Evolutionary conservation across 2,113 vertebrate species (phyloP).

Genomic region (Ia io): DNA sequence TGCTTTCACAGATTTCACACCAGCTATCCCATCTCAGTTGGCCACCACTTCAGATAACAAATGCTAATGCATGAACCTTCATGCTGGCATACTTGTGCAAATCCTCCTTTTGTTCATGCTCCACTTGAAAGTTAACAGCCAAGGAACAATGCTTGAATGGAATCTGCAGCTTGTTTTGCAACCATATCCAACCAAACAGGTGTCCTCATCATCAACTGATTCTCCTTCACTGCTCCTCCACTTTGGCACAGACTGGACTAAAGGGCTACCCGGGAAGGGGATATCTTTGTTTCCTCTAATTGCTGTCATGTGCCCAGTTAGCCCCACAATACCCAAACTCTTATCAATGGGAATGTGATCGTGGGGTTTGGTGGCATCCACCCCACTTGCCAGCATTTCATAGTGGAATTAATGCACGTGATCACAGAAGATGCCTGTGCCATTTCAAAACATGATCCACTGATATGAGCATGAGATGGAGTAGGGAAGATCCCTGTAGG

Average conservation of each 20-base stretch:
- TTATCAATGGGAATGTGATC: conserved; percentile 55
- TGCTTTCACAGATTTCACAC: neutral
- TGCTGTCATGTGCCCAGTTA: neutral
- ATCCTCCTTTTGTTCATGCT: conserved; percentile 29
- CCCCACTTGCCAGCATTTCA: conserved; percentile 46
- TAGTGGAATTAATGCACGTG: conserved; percentile 62
- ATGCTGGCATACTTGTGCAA: conserved; percentile 15
- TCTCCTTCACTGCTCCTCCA: neutral
- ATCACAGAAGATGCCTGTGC: conserved; percentile 57
- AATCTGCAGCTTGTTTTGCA: neutral
- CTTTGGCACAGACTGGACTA: conserved; percentile 5
- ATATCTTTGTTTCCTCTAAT: conserved; percentile 53
- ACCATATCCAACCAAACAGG: neutral
- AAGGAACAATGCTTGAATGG: conserved; percentile 18
- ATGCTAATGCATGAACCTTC: neutral
- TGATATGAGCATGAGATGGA: neutral
- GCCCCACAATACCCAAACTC: conserved; percentile 27
- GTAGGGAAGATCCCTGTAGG: neutral
- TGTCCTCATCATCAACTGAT: neutral
- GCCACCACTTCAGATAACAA: conserved; percentile 46
- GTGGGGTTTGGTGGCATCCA: conserved; percentile 51
- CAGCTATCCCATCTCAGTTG: conserved; percentile 41
- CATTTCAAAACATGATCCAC: conserved; percentile 40
- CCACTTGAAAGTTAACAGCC: conserved; percentile 43
- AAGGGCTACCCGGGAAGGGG: conserved; percentile 36